Conservation (phyloP, 2,888 invertebrate genomes). For the Lochmaea capreae region DNA sequence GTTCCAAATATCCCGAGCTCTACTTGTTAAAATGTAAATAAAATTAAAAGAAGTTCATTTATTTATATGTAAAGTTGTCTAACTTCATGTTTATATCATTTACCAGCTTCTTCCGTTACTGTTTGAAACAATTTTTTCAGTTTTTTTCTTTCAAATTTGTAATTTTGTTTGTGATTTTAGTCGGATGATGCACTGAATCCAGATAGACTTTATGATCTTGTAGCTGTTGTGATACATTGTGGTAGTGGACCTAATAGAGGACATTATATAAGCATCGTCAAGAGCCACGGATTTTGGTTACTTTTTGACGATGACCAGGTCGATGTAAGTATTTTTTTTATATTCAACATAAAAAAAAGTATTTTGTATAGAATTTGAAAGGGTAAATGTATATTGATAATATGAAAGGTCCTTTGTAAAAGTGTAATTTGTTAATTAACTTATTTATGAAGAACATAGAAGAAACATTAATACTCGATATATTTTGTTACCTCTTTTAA, state of each 20-base stretch:
- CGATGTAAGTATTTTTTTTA: conserved; percentile 82
- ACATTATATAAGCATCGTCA: conserved; percentile 99
- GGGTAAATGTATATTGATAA: too few species aligned
- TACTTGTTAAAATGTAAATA: neutral
- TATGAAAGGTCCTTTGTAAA: too few species aligned
- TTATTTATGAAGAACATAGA: too few species aligned
- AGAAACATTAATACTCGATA: too few species aligned
- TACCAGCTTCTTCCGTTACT: neutral
- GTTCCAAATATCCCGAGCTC: too few species aligned
- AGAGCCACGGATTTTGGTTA: conserved; percentile 99
- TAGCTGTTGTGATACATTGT: conserved; percentile 99
- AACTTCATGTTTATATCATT: too few species aligned
- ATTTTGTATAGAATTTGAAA: too few species aligned
- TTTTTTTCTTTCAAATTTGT: neutral
- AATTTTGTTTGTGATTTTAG: conserved; percentile 66
- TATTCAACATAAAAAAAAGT: too few species aligned
- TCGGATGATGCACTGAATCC: conserved; percentile 99
- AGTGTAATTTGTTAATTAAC: too few species aligned
- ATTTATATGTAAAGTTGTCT: neutral
- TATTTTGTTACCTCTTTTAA: too few species aligned
- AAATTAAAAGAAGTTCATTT: neutral
- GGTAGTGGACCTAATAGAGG: conserved; percentile 99
- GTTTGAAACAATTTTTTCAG: neutral
- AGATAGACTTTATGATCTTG: conserved; percentile 97
- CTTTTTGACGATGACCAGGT: conserved; percentile 99